Evolutionary conservation across 2,888 invertebrate species (phyloP).

Genomic region (Hydriomena furcata): DNA sequence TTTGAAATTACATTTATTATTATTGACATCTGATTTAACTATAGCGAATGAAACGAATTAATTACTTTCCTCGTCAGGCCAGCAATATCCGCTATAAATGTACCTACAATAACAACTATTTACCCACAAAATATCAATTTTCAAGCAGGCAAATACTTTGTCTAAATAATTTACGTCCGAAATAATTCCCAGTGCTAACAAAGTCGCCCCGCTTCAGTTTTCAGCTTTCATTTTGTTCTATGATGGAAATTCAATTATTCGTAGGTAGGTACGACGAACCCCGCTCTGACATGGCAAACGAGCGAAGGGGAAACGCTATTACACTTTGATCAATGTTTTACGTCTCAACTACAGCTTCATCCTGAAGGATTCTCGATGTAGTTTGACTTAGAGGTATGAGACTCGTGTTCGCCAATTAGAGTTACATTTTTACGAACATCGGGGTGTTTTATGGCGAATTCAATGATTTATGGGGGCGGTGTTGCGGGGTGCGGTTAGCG

Average conservation of each 20-base stretch:
- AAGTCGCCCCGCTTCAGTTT: constrained; percentile 77
- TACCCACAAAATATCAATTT: constrained; percentile 58
- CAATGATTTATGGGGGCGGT: constrained; percentile 83
- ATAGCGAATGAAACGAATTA: neutral
- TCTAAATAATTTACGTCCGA: constrained; percentile 77
- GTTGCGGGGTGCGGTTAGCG: constrained; percentile 67
- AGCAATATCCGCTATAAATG: neutral
- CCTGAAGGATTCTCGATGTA: constrained; percentile 58
- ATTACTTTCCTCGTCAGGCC: constrained; percentile 15
- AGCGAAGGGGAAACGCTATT: constrained; percentile 61
- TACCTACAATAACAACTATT: neutral
- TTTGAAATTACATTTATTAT: no score
- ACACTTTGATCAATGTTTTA: constrained; percentile 76
- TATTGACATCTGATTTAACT: no score
- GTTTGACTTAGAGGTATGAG: constrained; percentile 70
- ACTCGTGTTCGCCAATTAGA: constrained; percentile 79
- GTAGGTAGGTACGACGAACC: constrained; percentile 53
- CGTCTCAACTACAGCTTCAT: constrained; percentile 60
- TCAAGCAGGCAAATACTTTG: constrained; percentile 62
- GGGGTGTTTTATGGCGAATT: constrained; percentile 82
- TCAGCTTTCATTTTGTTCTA: constrained; percentile 80
- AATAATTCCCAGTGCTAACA: constrained; percentile 79
- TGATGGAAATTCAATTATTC: constrained; percentile 83
- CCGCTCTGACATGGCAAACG: constrained; percentile 59
- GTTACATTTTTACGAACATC: constrained; percentile 81